These are phyloP conservation scores for Hipparchia semele DNA, from an alignment of 2,888 invertebrate genomes.

Conservation along the genomic window DNA sequence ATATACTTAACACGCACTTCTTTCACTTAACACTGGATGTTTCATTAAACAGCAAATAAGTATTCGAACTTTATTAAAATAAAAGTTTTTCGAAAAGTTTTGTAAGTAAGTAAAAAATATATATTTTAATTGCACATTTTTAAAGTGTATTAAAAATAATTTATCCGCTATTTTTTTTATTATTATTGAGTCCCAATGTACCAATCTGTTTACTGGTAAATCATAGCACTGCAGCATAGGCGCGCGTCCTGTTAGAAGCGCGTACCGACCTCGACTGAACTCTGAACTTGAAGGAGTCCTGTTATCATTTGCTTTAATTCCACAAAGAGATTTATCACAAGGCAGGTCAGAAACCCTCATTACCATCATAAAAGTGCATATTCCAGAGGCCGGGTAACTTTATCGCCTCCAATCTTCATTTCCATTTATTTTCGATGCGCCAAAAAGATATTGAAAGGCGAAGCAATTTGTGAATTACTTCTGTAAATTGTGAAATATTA, in stretches of 20 bases:
- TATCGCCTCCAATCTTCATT: conserved; percentile 2
- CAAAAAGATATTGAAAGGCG: background rate
- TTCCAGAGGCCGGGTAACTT: background rate
- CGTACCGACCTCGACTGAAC: conserved; percentile 48
- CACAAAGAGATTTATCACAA: conserved; percentile 25
- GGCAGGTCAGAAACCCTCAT: conserved; percentile 22
- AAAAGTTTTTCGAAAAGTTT: background rate
- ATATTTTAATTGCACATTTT: background rate
- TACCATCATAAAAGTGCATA: background rate
- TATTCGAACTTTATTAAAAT: background rate
- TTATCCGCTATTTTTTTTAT: background rate
- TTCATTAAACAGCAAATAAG: background rate
- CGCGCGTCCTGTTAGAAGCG: conserved; percentile 44
- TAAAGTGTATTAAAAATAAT: background rate
- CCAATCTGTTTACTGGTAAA: background rate
- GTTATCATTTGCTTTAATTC: conserved; percentile 26
- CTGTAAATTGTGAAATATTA: too few relatives aligned
- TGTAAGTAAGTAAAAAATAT: background rate
- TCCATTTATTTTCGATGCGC: background rate
- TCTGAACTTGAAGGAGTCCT: conserved; percentile 35
- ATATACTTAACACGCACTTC: background rate
- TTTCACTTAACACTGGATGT: background rate
- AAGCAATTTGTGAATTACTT: background rate
- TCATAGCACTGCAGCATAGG: conserved; percentile 1
- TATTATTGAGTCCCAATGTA: background rate